A percentile compares a stretch with the other conserved stretches of the same genome.
These are phyloP conservation scores for Lanistes nyassanus DNA, from an alignment of 1,140 invertebrate species.

Conservation along the genomic window DNA sequence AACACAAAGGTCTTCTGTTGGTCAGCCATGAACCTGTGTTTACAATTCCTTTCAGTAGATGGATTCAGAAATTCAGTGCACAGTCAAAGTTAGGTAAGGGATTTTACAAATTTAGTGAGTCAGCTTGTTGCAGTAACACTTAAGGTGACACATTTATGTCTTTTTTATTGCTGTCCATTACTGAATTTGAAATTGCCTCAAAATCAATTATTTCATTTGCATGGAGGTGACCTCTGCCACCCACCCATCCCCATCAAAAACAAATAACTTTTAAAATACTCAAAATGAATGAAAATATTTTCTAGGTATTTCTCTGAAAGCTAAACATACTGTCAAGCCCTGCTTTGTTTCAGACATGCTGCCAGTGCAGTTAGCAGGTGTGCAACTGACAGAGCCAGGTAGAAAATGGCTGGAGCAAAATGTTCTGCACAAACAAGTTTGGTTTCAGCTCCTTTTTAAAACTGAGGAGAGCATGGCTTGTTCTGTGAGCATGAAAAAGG, in stretches of 20 bases:
- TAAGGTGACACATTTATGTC: background rate
- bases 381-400: background rate
- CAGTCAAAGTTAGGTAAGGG: background rate
- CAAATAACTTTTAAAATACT: too few species aligned
- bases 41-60: background rate
- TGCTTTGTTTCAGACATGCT: slow-evolving; percentile 2
- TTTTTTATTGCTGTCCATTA: too few species aligned
- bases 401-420: background rate
- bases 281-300: too few species aligned
- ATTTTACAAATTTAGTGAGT: background rate
- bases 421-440: background rate
- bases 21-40: background rate
- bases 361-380: background rate
- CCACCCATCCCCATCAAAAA: too few species aligned
- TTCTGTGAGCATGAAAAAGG: background rate
- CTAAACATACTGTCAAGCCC: too few species aligned
- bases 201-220: too few species aligned
- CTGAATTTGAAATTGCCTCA: too few species aligned
- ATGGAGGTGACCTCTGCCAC: too few species aligned
- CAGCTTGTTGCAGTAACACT: background rate
- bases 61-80: background rate
- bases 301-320: too few species aligned
- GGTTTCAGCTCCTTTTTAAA: background rate
- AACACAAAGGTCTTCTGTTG: background rate
- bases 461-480: background rate